These are phyloP conservation scores for Drosophila kanekoi DNA, from an alignment of 2,888 invertebrate genomes.

Conservation along the genomic window DNA sequence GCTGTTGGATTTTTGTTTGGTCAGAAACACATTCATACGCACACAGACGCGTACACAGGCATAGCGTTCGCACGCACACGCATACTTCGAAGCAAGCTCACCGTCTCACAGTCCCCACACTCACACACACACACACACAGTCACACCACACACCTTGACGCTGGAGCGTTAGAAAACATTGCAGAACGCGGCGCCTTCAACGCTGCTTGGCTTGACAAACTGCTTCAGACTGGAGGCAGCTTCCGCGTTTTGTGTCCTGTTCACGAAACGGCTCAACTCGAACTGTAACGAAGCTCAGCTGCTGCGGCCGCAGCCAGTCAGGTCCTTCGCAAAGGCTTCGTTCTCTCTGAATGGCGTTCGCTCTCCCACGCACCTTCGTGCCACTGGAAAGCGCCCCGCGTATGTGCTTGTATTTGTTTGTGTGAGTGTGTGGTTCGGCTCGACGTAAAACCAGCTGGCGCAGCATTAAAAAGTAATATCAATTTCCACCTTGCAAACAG, in stretches of 20 bases:
- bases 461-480: slow-evolving; percentile 81
- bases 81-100: slow-evolving; percentile 17
- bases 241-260: slow-evolving; percentile 75
- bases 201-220: slow-evolving; percentile 31
- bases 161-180: slow-evolving; percentile 57
- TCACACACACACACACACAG: slow-evolving; percentile 44
- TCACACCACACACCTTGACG: slow-evolving; percentile 55
- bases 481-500: slow-evolving; percentile 77
- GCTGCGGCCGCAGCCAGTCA: slow-evolving; percentile 51
- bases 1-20: slow-evolving; percentile 43
- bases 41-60: slow-evolving; percentile 12
- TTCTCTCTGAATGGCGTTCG: slow-evolving; percentile 22
- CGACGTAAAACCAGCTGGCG: slow-evolving; percentile 68
- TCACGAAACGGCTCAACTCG: slow-evolving; percentile 79
- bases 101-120: slow-evolving; percentile 11
- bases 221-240: slow-evolving; percentile 50
- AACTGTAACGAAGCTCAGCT: slow-evolving; percentile 73
- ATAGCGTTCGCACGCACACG: slow-evolving; percentile 28
- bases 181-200: slow-evolving; percentile 47
- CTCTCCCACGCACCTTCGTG: slow-evolving; percentile 52
- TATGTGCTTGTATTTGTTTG: slow-evolving; percentile 1
- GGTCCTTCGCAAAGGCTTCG: slow-evolving; percentile 22
- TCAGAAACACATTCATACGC: slow-evolving; percentile 22
- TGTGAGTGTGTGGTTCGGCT: slow-evolving; percentile 10
- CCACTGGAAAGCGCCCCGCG: slow-evolving; percentile 48